Evolutionary conservation across 2,797 vertebrate species (phyloP).

Genomic region (Enteromius paludinosus): DNA sequence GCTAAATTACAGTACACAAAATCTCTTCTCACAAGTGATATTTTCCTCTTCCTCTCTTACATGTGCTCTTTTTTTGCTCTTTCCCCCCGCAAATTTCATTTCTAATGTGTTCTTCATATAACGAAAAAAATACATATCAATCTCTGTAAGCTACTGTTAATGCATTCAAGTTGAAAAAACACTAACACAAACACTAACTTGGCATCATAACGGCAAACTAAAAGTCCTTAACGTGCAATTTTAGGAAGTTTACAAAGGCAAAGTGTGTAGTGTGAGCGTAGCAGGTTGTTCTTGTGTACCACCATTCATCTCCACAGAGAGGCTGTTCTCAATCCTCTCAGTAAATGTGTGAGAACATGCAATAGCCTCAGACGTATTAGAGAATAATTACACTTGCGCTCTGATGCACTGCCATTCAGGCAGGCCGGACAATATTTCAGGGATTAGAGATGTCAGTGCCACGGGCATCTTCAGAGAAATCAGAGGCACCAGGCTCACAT

Average conservation of each 20-base stretch:
- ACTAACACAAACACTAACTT: not conserved
- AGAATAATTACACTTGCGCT: constrained; percentile 81
- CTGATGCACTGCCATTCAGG: constrained; percentile 72
- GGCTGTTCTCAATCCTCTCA: constrained; percentile 76
- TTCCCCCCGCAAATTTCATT: too few relatives aligned
- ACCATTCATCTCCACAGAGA: constrained; percentile 31
- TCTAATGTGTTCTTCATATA: not conserved
- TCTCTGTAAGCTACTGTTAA: not conserved
- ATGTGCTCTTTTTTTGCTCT: too few relatives aligned
- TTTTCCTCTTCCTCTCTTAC: not conserved
- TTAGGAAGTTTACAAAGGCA: constrained; percentile 35
- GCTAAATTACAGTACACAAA: not conserved
- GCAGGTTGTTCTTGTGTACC: constrained; percentile 42
- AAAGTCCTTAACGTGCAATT: constrained; percentile 7
- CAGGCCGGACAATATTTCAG: constrained; percentile 68
- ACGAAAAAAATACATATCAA: not conserved
- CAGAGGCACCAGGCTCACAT: constrained; percentile 83
- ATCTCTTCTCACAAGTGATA: not conserved
- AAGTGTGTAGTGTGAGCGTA: constrained; percentile 76
- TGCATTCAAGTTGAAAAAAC: not conserved
- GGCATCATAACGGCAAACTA: not conserved
- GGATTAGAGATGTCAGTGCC: constrained; percentile 77
- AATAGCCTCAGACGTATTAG: constrained; percentile 82
- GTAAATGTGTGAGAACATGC: constrained; percentile 85
- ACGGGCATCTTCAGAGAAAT: constrained; percentile 84